Evolutionary conservation across 2,888 invertebrate species (phyloP), one percentile per base, ranked within the genome.

Genomic region (Psylliodes chrysocephalus): DNA sequence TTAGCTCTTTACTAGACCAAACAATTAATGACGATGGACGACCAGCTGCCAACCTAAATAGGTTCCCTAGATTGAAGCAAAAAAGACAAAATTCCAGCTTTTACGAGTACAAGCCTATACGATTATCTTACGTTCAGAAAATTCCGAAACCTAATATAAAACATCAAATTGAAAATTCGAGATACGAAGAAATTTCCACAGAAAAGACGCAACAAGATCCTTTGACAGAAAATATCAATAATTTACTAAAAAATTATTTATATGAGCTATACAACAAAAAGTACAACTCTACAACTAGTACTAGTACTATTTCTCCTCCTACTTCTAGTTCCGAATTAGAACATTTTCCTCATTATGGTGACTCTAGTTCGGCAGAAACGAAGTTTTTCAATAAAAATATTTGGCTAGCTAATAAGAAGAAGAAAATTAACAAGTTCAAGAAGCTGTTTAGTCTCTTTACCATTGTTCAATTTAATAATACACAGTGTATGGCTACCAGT

Each of bases 381-480:
- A 78, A 78, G 68, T 69, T 74, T 22, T 66, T 77, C 5, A 71
- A 67, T 10, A 54, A 56, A 7, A 66, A 54, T 38, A 35, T 67
- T 2, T 38, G 73, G 4, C 67, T 66, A 66, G 52, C 56, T 7
- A 64, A 74, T 14, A 80, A 80, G 64, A 81, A 81, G 65, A 80
- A 80, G 38, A 80, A 81, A 0, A 70, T 77, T 22, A 68, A 68
- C 22, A 77, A 80, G 28, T 75, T 79, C 3, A 82, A 82, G 46
- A 79, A 81, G 18, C 88, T 91, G 74, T 82, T 91, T 44, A 90
- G 89, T 77, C 83, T 92, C 6, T 91, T 91, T 72, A 88, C 91
- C 66, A 86, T 91, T 6, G 86, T 92, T 4, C 85, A 90, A 75
- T 91, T 92, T 77, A 85, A 88, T 51, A 90, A 91, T 75, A 86